Evolutionary conservation across 1,140 invertebrate species (phyloP).

Genomic region (Rhopalosiphum padi): DNA sequence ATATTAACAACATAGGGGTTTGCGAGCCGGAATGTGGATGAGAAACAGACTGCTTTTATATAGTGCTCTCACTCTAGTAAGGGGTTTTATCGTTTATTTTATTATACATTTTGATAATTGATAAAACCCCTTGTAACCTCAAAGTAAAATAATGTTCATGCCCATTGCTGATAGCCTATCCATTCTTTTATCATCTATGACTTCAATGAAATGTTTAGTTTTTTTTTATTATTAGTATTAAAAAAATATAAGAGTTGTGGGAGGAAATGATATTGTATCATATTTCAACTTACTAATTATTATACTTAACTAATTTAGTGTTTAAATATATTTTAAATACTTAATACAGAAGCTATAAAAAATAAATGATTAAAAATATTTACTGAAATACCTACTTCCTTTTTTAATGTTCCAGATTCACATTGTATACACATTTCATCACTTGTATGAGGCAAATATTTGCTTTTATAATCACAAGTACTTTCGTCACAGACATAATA

Average conservation of each 20-base stretch:
- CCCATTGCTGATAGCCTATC: too few relatives aligned
- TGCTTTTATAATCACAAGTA: constrained; percentile 35
- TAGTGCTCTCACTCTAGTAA: too few relatives aligned
- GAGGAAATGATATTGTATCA: neutral
- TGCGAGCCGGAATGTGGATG: too few relatives aligned
- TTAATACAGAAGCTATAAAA: neutral
- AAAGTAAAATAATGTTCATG: too few relatives aligned
- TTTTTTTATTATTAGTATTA: neutral
- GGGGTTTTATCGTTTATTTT: too few relatives aligned
- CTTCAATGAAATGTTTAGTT: neutral
- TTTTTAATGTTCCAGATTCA: constrained; percentile 46
- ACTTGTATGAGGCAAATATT: neutral
- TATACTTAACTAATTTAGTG: neutral
- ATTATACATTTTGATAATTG: too few relatives aligned
- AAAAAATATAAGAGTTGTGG: neutral
- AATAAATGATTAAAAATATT: neutral
- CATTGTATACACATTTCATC: constrained; percentile 46
- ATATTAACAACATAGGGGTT: too few relatives aligned
- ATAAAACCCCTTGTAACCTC: too few relatives aligned
- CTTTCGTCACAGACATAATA: constrained; percentile 37
- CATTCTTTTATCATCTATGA: too few relatives aligned
- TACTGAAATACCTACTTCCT: constrained; percentile 42
- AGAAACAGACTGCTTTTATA: too few relatives aligned
- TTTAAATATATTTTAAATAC: neutral
- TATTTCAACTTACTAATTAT: neutral